Conservation (phyloP, 2,797 vertebrate genomes). For the Pampus argenteus region DNA sequence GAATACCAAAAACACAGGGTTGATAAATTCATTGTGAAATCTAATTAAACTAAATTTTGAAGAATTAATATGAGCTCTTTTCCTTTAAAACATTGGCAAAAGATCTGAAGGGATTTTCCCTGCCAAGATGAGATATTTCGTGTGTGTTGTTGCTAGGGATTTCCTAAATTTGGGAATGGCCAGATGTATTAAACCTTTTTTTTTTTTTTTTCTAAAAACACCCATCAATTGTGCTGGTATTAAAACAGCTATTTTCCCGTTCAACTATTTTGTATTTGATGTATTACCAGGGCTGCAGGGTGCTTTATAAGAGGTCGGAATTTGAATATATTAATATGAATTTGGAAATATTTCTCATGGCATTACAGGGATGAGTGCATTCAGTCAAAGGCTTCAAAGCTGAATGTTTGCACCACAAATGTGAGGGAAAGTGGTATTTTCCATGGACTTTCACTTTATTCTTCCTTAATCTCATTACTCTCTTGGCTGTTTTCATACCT, state of each 20-base stretch:
- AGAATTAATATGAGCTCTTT: slow-evolving; percentile 44
- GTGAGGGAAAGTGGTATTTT: slow-evolving; percentile 72
- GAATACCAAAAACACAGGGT: slow-evolving; percentile 55
- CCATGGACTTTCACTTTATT: slow-evolving; percentile 73
- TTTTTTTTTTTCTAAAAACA: slow-evolving; percentile 41
- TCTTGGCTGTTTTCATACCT: slow-evolving; percentile 86
- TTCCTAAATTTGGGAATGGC: slow-evolving; percentile 57
- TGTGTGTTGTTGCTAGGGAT: slow-evolving; percentile 71
- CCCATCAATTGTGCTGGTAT: slow-evolving; percentile 70
- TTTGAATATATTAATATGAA: slow-evolving; percentile 82
- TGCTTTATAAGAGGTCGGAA: slow-evolving; percentile 72
- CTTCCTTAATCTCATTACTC: slow-evolving; percentile 85
- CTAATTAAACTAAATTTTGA: slow-evolving; percentile 60
- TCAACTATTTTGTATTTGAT: slow-evolving; percentile 77
- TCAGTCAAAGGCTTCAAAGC: slow-evolving; percentile 70
- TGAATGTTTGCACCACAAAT: slow-evolving; percentile 72
- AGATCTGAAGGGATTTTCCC: slow-evolving; percentile 65
- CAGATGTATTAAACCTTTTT: slow-evolving; percentile 61
- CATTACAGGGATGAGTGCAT: slow-evolving; percentile 58
- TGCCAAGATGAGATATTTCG: slow-evolving; percentile 68
- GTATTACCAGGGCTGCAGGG: slow-evolving; percentile 74
- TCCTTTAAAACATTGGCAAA: slow-evolving; percentile 58
- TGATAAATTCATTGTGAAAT: slow-evolving; percentile 49
- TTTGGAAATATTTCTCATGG: slow-evolving; percentile 81
- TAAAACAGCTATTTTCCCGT: slow-evolving; percentile 73